phyloP scores from a whole-genome alignment of 64 coral and sea anemone species.

The Orbicella faveolata region DNA sequence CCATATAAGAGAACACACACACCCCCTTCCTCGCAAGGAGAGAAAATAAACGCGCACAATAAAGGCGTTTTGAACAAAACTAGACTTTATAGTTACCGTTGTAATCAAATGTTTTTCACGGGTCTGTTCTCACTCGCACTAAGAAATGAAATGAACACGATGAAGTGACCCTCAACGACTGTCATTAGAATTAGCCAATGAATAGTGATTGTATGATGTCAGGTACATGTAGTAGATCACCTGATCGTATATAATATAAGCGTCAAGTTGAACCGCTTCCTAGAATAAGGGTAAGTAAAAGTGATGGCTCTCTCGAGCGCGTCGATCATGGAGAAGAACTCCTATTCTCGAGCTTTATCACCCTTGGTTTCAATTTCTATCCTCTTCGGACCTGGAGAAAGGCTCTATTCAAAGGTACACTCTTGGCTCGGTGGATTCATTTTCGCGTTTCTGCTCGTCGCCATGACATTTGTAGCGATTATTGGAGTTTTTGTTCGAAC shows the following conservation, averaged over 20 bases:
- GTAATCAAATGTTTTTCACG: no score
- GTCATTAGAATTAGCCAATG: background rate
- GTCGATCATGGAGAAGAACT: constrained; percentile 52
- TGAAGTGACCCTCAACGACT: background rate
- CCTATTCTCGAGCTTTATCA: constrained; percentile 62
- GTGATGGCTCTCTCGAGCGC: constrained; percentile 58
- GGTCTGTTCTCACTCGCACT: no score
- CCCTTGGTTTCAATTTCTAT: constrained; percentile 51
- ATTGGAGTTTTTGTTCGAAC: constrained; percentile 89
- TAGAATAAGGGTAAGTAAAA: background rate
- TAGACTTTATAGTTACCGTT: no score
- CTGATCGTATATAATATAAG: background rate
- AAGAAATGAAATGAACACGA: no score
- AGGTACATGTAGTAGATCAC: background rate
- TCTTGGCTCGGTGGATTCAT: constrained; percentile 32
- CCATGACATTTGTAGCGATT: constrained; percentile 79
- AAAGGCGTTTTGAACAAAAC: no score
- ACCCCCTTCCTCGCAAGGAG: no score
- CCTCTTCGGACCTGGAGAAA: constrained; percentile 74
- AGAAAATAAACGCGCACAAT: no score
- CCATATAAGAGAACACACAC: no score
- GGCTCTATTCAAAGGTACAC: constrained; percentile 29
- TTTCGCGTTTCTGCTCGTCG: constrained; percentile 44
- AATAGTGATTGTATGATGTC: background rate
- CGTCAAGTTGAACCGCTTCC: background rate